Evolutionary conservation across 2,113 vertebrate genomes (phyloP).

Genomic region (Chloroceryle aenea): DNA sequence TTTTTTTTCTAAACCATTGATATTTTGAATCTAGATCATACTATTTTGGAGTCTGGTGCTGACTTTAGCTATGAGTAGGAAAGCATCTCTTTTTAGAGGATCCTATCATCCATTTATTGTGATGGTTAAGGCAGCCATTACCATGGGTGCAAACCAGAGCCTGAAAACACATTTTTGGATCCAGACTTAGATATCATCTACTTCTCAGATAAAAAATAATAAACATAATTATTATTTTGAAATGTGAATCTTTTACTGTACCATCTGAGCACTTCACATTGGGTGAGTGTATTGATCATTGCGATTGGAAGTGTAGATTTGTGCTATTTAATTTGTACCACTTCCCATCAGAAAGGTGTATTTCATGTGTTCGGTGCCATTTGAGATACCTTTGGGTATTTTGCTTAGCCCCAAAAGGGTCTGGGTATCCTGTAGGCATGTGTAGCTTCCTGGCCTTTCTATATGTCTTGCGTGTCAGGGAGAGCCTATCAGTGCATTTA

Average conservation of each 20-base stretch:
- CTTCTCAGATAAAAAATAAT: neutral
- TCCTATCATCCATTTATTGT: neutral
- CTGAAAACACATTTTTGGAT: neutral
- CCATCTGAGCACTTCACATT: neutral
- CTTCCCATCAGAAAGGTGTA: neutral
- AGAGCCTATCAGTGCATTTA: neutral
- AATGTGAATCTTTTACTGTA: neutral
- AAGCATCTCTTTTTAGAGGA: neutral
- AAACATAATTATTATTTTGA: neutral
- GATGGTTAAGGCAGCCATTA: neutral
- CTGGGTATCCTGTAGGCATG: neutral
- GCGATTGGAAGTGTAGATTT: neutral
- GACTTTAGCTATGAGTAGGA: neutral
- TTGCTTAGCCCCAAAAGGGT: neutral
- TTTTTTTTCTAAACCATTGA: neutral
- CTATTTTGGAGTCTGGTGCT: neutral
- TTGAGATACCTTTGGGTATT: neutral
- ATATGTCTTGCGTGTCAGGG: fast-evolving
- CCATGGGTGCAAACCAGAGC: neutral
- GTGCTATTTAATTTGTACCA: neutral
- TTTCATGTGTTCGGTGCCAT: neutral
- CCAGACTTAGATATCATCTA: neutral
- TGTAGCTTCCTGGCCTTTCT: neutral
- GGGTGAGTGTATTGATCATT: neutral
- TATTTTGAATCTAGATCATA: neutral